Conservation (phyloP, 2,888 invertebrate genomes). For the Leptinotarsa tumamoca region DNA sequence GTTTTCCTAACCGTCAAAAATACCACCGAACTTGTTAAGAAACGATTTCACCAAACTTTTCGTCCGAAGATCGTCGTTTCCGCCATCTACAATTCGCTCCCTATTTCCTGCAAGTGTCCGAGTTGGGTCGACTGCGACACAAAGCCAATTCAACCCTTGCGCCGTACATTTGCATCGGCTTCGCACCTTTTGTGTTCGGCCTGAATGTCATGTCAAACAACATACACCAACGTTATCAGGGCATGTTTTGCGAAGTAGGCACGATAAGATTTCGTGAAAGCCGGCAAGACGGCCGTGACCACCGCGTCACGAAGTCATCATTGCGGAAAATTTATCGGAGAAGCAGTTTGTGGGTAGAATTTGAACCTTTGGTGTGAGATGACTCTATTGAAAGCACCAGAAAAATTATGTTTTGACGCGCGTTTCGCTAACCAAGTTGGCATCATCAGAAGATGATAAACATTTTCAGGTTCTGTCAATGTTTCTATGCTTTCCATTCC, state of each 20-base stretch:
- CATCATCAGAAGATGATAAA: too few species aligned
- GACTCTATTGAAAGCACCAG: too few species aligned
- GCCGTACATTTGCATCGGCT: constrained; percentile 16
- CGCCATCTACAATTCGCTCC: neutral
- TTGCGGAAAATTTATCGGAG: neutral
- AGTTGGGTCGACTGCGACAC: neutral
- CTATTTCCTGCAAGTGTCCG: constrained; percentile 7
- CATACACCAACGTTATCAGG: constrained; percentile 5
- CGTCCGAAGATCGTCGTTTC: neutral
- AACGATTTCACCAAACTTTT: constrained; percentile 1
- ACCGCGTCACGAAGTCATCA: constrained; percentile 9
- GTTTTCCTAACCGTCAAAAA: neutral
- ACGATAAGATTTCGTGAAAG: neutral
- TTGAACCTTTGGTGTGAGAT: too few species aligned
- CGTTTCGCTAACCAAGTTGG: too few species aligned
- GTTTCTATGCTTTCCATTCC: too few species aligned
- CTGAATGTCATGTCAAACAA: constrained; percentile 6
- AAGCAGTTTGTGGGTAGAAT: neutral
- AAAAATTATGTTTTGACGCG: too few species aligned
- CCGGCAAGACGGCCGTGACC: neutral
- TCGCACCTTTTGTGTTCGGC: constrained; percentile 15
- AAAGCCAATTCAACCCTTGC: neutral
- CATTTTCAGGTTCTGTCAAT: too few species aligned
- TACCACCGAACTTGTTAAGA: neutral
- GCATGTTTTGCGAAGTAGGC: constrained; percentile 8